Base-by-base conservation (phyloP, 2,113 vertebrate species). In the Eonycteris spelaea region DNA sequence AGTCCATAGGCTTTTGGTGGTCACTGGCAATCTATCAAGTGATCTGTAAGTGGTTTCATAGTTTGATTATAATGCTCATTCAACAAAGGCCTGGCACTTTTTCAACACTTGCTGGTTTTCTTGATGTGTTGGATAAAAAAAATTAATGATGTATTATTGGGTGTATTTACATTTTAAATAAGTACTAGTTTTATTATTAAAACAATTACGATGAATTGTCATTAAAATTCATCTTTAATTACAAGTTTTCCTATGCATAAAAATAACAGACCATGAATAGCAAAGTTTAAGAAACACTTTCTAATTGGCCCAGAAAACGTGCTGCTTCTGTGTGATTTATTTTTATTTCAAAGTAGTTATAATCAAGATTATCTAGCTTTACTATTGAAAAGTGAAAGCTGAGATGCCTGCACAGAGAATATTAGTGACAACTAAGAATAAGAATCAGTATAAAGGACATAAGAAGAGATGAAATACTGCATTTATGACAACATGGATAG, bases 281-380 rank as follows among this genome's bases (percentile, higher is more conserved):
- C 38, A 45, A 80, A 75, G 18, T 6, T 26, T 89, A 82, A 71
- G 28, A 95, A 90, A 67, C 53, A 59, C 21, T 83, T 95, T 55
- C 67, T 74, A 94, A 55, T 12, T 85, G 68, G 43, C 70, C 40
- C 45, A 92, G 85, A 91, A 92, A 95, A 83, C 40, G n/a, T 92
- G 33, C 65, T 92, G 40, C 51, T 88, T 92, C 78, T 91, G 74
- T 91, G 35, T 94, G 21, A 92, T 38, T 94, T 83, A 77, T 87
- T 93, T 92, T 61, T 61, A 75, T 87, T 90, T 94, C 73, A 74
- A 94, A 79, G 67, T 43, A 61, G 33, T 89, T 93, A 83, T 24
- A 95, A 92, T 80, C 35, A 91, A 93, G 48, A 95, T 51, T 86
- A 95, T 43, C 91, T 86, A 88, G 48, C 7, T 82, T 94, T 38